Base-by-base conservation (phyloP, 2,888 invertebrate species). In the Timema podura region DNA sequence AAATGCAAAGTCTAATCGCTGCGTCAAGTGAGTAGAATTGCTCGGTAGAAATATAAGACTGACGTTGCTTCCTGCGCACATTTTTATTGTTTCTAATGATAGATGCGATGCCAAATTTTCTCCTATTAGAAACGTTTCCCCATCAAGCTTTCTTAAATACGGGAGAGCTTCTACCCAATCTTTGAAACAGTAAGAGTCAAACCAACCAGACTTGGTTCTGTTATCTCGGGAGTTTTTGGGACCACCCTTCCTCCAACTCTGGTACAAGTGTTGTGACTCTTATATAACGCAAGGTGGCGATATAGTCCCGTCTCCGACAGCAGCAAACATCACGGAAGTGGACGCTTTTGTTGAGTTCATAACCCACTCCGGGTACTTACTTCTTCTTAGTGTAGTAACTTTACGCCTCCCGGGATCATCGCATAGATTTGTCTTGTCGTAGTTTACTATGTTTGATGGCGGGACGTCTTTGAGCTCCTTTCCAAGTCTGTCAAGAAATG, bases 391-490 rank as follows among this genome's bases (percentile, higher is more conserved):
- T 7, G 48, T 48, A 45, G 46, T 65, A 13, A 65, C 46, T 9
- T 16, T 65, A n/a, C 46, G 30, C 30, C 16, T 46, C 6, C 30
- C 64, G 13, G 6, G 64, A 16, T 64, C 64, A 16, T 64, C 54
- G 54, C 54, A 7, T 16, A 54, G 16, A 54, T 10, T 54, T 54
- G 6, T 54, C 16, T 54, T 16, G 54, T 54, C 64, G 6, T 8
- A 64, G 30, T 64, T 64, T 44, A 64, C 64, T 64, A 13, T 64
- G 16, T 64, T 64, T 64, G 64, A 64, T 46, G 64, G n/a, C 30
- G 64, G 64, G 5, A 64, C 16, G 9, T 46, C 16, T 46, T 46
- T 16, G 16, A 13, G 45, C 6, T 15, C n/a, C 30, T 64, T 46
- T 7, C n/a, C 46, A 13, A 64, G 11, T 13, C 30, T 15, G 64